Base-by-base conservation (phyloP, 2,113 vertebrate species). In the Phyllostomus discolor region DNA sequence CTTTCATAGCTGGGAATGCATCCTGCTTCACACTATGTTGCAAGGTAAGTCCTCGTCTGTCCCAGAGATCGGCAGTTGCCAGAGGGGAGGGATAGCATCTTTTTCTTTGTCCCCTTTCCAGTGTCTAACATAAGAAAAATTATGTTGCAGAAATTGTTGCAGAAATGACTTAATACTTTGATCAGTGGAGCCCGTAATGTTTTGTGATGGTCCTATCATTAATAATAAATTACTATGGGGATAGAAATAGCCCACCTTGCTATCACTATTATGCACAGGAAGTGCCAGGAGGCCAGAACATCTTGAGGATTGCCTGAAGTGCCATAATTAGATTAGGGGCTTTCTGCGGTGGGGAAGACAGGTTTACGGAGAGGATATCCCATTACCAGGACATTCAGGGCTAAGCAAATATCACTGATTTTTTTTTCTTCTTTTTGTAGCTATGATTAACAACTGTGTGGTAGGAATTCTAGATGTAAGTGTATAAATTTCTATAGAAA, bases 81-180 rank as follows among this genome's bases (percentile, higher is more conserved):
- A 10, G 57, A 70, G 8, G 38, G 24, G 59, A 26, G n/a, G 26
- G 20, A n/a, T 64, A 35, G 28, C 22, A 14, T 38, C 8, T 79
- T 72, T 94, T 67, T 59, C 87, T 93, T 54, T 95, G 43, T 80
- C 33, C 33, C 52, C 14, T 84, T 88, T 86, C 31, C 17, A 35
- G n/a, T 43, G 52, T 92, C 31, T 85, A 52, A 66, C 14, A 72
- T 87, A 90, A 88, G 64, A 91, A 89, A 90, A n/a, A 66, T n/a
- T n/a, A n/a, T 90, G 31, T 33, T 79, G 54, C 52, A 85, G 4
- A 66, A 88, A 81, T 70, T 90, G 26, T 83, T 76, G 64, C 46
- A 91, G 57, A 93, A 93, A 92, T 79, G 59, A 41, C 88, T 70
- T 96, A 81, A 70, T 50, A 73, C 7, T 22, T 78, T 76, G 92